Conservation (phyloP, 2,888 invertebrate genomes). For the Troides aeacus region DNA sequence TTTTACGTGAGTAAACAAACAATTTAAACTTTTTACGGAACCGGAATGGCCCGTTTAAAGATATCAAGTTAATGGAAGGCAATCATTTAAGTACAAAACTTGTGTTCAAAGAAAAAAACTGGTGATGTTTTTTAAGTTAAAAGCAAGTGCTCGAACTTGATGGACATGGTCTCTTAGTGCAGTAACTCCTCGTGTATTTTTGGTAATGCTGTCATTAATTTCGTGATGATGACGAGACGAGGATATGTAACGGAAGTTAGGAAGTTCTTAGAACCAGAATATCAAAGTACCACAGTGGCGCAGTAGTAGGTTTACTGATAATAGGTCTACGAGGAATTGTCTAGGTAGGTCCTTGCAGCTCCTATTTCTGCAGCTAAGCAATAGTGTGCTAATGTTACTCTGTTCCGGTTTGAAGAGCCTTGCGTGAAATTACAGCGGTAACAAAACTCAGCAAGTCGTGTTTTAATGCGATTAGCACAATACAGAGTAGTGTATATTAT, state of each 20-base stretch:
- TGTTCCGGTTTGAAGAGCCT: no score
- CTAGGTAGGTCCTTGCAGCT: no score
- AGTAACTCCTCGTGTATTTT: constrained; percentile 29
- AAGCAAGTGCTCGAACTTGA: constrained; percentile 26
- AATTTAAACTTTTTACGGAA: background rate
- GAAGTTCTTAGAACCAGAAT: no score
- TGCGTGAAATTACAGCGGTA: no score
- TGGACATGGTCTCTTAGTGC: constrained; percentile 16
- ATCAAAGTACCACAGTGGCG: no score
- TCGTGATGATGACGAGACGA: constrained; percentile 30
- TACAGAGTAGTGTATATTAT: no score
- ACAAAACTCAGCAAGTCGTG: no score
- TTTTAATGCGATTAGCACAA: no score
- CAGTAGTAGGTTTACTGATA: no score
- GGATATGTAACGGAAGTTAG: background rate
- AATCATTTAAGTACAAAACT: constrained; percentile 6
- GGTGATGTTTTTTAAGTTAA: constrained; percentile 27
- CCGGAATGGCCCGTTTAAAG: constrained; percentile 10
- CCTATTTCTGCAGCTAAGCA: no score
- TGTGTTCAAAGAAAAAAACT: constrained; percentile 14
- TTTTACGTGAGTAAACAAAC: background rate
- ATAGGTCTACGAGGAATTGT: no score
- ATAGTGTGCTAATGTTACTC: no score
- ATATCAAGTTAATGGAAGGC: background rate
- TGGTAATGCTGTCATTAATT: constrained; percentile 41